Evolutionary conservation across 2,797 vertebrate genomes (phyloP).

Genomic region (Anguilla anguilla): DNA sequence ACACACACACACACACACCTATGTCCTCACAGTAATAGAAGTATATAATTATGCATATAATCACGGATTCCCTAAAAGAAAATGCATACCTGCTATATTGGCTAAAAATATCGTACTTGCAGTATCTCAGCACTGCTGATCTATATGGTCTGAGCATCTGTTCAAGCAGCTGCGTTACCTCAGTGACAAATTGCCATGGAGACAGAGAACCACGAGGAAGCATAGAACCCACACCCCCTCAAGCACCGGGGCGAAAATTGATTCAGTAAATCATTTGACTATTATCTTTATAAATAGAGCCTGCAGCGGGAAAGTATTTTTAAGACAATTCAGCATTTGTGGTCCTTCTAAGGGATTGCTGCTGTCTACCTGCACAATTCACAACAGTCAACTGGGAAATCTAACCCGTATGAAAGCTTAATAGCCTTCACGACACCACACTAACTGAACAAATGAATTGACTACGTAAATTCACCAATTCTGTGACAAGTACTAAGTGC

Average conservation of each 20-base stretch:
- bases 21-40: not conserved
- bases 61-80: not conserved
- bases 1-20: not conserved
- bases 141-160: constrained; percentile 18
- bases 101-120: constrained; percentile 27
- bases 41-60: not conserved
- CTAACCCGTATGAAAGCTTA: not conserved
- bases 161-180: constrained; percentile 21
- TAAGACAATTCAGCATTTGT: not conserved
- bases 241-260: not conserved
- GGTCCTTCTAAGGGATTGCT: not conserved
- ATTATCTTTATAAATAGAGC: constrained; percentile 15
- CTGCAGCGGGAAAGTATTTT: constrained; percentile 13
- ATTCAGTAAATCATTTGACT: constrained; percentile 24
- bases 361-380: not conserved
- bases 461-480: not conserved
- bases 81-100: constrained; percentile 11
- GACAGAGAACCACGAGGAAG: constrained; percentile 5
- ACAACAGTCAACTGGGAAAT: not conserved
- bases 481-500: not conserved
- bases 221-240: not conserved
- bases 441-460: not conserved
- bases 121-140: constrained; percentile 10
- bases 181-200: constrained; percentile 29
- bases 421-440: not conserved